These are phyloP conservation scores for Formica exsecta DNA, from an alignment of 1,140 invertebrate genomes.

Conservation along the genomic window DNA sequence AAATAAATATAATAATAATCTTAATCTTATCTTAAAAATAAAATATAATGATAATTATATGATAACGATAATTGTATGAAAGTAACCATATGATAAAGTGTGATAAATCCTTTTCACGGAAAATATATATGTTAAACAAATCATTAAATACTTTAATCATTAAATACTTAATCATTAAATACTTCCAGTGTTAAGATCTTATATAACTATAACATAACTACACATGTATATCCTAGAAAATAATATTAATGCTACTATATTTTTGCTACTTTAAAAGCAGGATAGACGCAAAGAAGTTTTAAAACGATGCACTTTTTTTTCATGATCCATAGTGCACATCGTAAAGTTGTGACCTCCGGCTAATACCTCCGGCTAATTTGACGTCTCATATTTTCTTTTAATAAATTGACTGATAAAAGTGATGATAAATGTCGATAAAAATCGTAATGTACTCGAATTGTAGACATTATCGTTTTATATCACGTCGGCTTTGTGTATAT, in stretches of 20 bases:
- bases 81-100: neutral
- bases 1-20: too few species aligned
- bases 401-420: constrained; percentile 32
- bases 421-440: constrained; percentile 21
- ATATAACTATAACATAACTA: neutral
- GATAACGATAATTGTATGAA: neutral
- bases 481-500: neutral
- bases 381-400: constrained; percentile 2
- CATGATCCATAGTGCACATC: neutral
- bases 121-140: neutral
- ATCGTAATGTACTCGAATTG: neutral
- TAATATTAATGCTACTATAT: neutral
- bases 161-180: too few species aligned
- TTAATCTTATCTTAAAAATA: too few species aligned
- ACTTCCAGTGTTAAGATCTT: too few species aligned
- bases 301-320: neutral
- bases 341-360: neutral
- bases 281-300: neutral
- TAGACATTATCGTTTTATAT: constrained; percentile 7
- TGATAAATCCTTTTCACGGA: neutral
- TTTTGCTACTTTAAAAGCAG: neutral
- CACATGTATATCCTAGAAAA: neutral
- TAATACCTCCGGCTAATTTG: neutral
- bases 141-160: neutral
- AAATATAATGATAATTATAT: too few species aligned